phyloP scores from a whole-genome alignment of 2,888 invertebrate species.

The Leucania comma region DNA sequence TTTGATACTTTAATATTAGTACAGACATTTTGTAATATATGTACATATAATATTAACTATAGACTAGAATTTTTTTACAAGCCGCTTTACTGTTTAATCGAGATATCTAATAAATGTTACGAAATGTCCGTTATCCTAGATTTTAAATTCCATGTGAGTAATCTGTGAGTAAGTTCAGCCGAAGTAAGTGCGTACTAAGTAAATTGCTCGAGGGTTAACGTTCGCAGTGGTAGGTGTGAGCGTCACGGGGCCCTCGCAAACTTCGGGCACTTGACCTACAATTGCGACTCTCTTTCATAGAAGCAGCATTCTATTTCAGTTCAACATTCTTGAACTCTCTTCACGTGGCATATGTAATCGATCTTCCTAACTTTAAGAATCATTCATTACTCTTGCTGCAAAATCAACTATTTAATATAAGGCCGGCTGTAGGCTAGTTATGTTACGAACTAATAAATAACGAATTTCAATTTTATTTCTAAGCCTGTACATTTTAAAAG shows the following conservation, averaged over 20 bases:
- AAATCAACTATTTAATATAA: constrained; percentile 57
- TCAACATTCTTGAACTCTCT: constrained; percentile 39
- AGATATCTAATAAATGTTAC: constrained; percentile 66
- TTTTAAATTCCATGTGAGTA: constrained; percentile 58
- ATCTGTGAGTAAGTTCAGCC: constrained; percentile 48
- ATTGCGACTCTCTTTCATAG: constrained; percentile 38
- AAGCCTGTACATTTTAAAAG: constrained; percentile 76
- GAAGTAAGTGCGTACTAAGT: constrained; percentile 50
- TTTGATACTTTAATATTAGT: constrained; percentile 43
- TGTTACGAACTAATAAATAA: constrained; percentile 73
- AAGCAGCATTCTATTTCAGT: constrained; percentile 37
- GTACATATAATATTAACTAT: constrained; percentile 79
- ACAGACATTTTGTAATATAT: constrained; percentile 80
- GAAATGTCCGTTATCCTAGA: constrained; percentile 62
- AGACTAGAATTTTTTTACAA: constrained; percentile 83
- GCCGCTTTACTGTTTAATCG: constrained; percentile 71
- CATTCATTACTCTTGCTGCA: constrained; percentile 57
- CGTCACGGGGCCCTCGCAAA: constrained; percentile 43
- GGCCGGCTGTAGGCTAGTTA: constrained; percentile 68
- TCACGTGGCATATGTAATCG: constrained; percentile 51
- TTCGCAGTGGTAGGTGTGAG: constrained; percentile 48
- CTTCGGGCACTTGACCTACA: constrained; percentile 55
- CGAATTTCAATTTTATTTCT: constrained; percentile 79
- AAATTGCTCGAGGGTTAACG: constrained; percentile 45
- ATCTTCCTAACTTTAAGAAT: constrained; percentile 59